Evolutionary conservation across 23 tunicate genomes (phyloP).

Genomic region (Corella eumyota): DNA sequence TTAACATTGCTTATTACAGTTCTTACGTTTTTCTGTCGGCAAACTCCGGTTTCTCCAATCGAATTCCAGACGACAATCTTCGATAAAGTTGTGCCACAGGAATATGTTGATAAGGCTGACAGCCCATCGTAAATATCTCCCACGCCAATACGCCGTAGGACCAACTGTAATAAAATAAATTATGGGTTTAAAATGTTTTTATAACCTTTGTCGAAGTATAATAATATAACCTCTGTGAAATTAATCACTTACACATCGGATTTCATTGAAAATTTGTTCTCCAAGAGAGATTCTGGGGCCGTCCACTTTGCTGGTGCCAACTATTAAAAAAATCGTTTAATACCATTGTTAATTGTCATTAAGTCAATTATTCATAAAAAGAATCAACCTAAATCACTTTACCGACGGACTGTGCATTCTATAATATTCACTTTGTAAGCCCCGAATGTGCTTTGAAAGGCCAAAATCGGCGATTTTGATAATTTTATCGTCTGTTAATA

Average conservation of each 20-base stretch:
- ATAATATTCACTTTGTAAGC: constrained; percentile 9
- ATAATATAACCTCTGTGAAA: neutral
- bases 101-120: constrained; percentile 34
- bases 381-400: constrained; percentile 1
- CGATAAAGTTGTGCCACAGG: constrained; percentile 33
- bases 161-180: constrained; percentile 26
- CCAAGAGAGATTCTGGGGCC: constrained; percentile 71
- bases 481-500: constrained; percentile 32
- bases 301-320: constrained; percentile 91
- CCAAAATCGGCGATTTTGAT: constrained; percentile 90
- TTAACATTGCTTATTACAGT: neutral
- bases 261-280: constrained; percentile 42
- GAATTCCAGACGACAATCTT: constrained; percentile 22
- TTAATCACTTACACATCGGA: constrained; percentile 70
- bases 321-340: constrained; percentile 10
- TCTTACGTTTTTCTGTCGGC: constrained; percentile 21
- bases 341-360: too few species aligned
- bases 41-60: constrained; percentile 44
- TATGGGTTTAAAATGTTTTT: neutral
- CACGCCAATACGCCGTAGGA: constrained; percentile 64
- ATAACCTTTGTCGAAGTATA: neutral
- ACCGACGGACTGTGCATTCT: constrained; percentile 30
- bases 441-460: constrained; percentile 54
- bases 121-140: constrained; percentile 71
- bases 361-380: too few species aligned